These are phyloP conservation scores for Stenoptilia bipunctidactyla DNA, from an alignment of 2,888 invertebrate species.

Conservation along the genomic window DNA sequence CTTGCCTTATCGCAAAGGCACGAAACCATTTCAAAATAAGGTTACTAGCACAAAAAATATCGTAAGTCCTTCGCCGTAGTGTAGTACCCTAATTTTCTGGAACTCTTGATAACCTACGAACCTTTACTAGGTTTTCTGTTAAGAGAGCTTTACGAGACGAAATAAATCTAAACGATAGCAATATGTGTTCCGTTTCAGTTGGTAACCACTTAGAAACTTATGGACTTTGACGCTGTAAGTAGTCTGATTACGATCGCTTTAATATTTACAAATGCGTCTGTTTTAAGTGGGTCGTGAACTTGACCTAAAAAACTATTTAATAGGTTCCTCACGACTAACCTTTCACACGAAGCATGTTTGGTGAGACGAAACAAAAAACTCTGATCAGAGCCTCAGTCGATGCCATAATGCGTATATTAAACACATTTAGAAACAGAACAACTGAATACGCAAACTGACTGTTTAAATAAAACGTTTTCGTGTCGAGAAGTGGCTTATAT, in stretches of 20 bases:
- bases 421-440: too few relatives aligned
- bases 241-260: neutral
- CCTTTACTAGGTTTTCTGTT: slow-evolving; percentile 30
- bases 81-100: slow-evolving; percentile 49
- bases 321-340: slow-evolving; percentile 27
- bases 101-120: slow-evolving; percentile 39
- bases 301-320: slow-evolving; percentile 28
- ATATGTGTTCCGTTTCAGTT: too few relatives aligned
- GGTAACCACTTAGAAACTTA: slow-evolving; percentile 19
- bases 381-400: slow-evolving; percentile 25
- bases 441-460: slow-evolving; percentile 29
- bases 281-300: slow-evolving; percentile 18
- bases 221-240: neutral
- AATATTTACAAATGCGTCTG: neutral
- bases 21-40: slow-evolving; percentile 30
- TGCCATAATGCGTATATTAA: slow-evolving; percentile 2
- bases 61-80: slow-evolving; percentile 39
- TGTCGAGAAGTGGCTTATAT: too few relatives aligned
- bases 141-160: too few relatives aligned
- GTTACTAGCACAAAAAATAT: slow-evolving; percentile 56
- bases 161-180: too few relatives aligned
- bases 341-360: slow-evolving; percentile 39
- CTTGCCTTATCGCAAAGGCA: neutral
- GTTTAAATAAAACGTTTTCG: too few relatives aligned
- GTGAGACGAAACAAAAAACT: slow-evolving; percentile 30